Base-by-base conservation (phyloP, 2,888 invertebrate genomes). In the Polymixis flavicincta region DNA sequence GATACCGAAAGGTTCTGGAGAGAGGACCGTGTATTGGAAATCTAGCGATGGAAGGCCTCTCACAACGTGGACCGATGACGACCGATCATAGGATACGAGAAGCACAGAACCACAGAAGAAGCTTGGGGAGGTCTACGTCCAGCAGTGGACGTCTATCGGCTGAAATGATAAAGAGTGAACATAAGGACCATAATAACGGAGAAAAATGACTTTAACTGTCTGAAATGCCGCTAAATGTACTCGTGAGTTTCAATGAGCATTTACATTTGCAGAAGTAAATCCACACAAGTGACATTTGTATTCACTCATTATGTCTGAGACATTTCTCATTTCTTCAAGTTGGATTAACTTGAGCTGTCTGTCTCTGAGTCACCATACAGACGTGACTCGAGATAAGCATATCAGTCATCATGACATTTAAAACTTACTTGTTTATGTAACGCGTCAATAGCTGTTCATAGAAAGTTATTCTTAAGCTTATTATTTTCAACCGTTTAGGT, bases 351-450 rank as follows among this genome's bases (percentile, higher is more conserved):
- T 54, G 14, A 66, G 54, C 42, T 67, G 66, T 60, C 66, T 59
- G n/a, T 60, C 54, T 67, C 0, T 9, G 14, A 48, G 59, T 63
- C 17, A 5, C 48, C 32, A 52, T 60, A 42, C 8, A 28, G 22
- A 48, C 71, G 71, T 59, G 64, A 68, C 25, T 55, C 28, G 19
- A 63, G 74, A 74, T 82, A 82, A 71, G 13, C 59, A 9, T 60
- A 74, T 78, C 71, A 55, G 68, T 60, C 45, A 74, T 63, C 59
- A 1, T 72, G 66, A 60, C 74, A 75, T 72, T 68, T 67, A 60
- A 60, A 74, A 72, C 55, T 54, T 48, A 78, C 71, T 74, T 14
- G 50, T 37, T 78, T 78, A 72, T 71, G 28, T 74, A 82, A 82
- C 70, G 13, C 19, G n/a, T 37, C n/a, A 66, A 69, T 71, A 45